Base-by-base conservation (phyloP, 2,888 invertebrate species). In the Watsonalla cultraria region DNA sequence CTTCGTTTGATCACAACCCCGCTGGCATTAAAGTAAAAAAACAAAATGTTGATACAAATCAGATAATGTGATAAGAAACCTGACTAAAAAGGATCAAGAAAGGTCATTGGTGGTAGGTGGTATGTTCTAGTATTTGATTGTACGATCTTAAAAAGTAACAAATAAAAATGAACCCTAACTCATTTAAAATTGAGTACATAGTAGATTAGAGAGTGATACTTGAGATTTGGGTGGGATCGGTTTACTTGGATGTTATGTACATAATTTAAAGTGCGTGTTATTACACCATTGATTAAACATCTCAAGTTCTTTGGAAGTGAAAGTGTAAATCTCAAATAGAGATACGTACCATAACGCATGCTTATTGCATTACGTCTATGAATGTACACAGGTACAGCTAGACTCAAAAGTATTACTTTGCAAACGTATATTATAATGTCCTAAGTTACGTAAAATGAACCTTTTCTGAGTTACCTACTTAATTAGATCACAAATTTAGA, bases 51-150 rank as follows among this genome's bases (percentile, higher is more conserved):
- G 5, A 39, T 7, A 7, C 7, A 42, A 42, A 42, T 42, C 42
- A 42, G 42, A 42, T 42, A 42, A 42, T 42, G 11, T 11, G 8
- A 11, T 42, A 42, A 42, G 15, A 52, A 54, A 54, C 45, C 35
- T 15, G 45, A 55, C 49, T 59, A 64, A 65, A 66, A 63, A 56
- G 55, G 51, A 51, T 51, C 53, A 57, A 49, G 9, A 33, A 52
- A 57, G 60, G 56, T 60, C 58, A 52, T 55, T 57, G 59, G 55
- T 56, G 58, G 50, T 52, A 54, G 47, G 56, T 47, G 46, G 57
- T 39, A 47, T 54, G 47, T 68, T 55, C 51, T 52, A 57, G 33
- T 37, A 24, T 24, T 24, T 24, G 14, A 6, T 15, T 37, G 15
- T 37, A 15, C 5, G 37, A 33, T 7, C 9, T 37, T 37, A 37